phyloP scores from a whole-genome alignment of 1,140 invertebrate species.

The Alviniconcha marisindica region DNA sequence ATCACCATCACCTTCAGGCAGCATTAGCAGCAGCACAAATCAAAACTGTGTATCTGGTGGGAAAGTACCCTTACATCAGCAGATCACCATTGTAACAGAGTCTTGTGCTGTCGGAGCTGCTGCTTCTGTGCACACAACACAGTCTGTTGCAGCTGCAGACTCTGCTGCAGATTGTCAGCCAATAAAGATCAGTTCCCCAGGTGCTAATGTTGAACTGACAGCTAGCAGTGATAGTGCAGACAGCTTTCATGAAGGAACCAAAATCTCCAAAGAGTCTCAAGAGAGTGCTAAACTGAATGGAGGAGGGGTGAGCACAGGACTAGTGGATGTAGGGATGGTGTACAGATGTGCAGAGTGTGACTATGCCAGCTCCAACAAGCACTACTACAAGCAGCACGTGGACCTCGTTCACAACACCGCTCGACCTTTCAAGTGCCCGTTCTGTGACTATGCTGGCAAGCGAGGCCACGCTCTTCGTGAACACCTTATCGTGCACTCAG shows the following conservation, averaged over 20 bases:
- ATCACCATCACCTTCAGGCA: neutral
- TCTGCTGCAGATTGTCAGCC: neutral
- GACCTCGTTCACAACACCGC: slow-evolving; percentile 72
- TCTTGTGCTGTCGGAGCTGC: neutral
- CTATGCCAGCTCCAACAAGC: slow-evolving; percentile 72
- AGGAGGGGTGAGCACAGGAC: neutral
- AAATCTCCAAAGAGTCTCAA: neutral
- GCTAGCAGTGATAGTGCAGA: neutral
- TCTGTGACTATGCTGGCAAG: slow-evolving; percentile 75
- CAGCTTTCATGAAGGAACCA: neutral
- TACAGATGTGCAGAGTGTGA: slow-evolving; percentile 64
- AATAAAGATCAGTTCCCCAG: slow-evolving; percentile 5
- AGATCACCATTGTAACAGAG: neutral
- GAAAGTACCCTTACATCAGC: neutral
- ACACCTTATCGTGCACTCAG: slow-evolving; percentile 73
- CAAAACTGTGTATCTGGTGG: no score
- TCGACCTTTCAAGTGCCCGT: slow-evolving; percentile 74
- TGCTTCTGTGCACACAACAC: neutral
- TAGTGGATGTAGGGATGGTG: slow-evolving; percentile 15
- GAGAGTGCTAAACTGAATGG: neutral
- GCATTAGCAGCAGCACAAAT: neutral
- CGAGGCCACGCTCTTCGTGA: slow-evolving; percentile 72
- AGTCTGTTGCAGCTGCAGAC: neutral
- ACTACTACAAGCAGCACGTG: slow-evolving; percentile 74
- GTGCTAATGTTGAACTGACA: neutral